Percentiles rank a stretch among this genome's conserved stretches.
phyloP scores from a whole-genome alignment of 2,888 invertebrate genomes.

The Eilema depressum region DNA sequence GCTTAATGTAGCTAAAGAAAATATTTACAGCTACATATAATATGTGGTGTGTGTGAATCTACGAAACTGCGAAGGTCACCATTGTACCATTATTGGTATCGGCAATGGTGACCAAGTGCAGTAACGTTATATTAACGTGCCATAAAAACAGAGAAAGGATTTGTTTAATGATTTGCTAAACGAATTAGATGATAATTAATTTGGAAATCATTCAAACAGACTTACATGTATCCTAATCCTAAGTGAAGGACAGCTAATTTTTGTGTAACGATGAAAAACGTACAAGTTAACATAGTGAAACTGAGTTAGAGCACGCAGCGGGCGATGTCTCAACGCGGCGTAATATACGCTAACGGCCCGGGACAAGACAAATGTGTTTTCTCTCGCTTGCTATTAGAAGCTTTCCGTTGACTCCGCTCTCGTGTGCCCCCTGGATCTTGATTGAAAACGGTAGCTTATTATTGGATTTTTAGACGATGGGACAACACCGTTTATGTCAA shows the following conservation, averaged over 20 bases:
- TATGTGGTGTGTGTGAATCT: no score
- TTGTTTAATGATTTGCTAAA: no score
- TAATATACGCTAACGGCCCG: slow-evolving; percentile 86
- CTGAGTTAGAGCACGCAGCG: slow-evolving; percentile 76
- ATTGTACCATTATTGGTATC: no score
- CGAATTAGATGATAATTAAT: neutral
- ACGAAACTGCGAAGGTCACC: no score
- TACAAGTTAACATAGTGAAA: slow-evolving; percentile 63
- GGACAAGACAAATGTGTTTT: slow-evolving; percentile 87
- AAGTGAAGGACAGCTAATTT: slow-evolving; percentile 53
- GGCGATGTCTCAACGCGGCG: slow-evolving; percentile 76
- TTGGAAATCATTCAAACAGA: neutral
- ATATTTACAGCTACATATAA: no score
- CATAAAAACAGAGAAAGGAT: no score
- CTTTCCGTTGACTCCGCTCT: slow-evolving; percentile 62
- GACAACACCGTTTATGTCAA: slow-evolving; percentile 47
- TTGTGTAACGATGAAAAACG: slow-evolving; percentile 64
- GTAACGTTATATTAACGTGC: no score
- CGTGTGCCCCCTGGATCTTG: slow-evolving; percentile 68
- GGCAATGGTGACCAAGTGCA: no score
- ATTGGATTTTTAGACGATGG: slow-evolving; percentile 62
- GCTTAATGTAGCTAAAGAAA: neutral
- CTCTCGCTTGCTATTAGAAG: slow-evolving; percentile 81
- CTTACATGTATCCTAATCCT: neutral
- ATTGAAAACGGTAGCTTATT: slow-evolving; percentile 79